These are phyloP conservation scores for Pseudococcus longispinus DNA, from an alignment of 2,888 invertebrate species.

Conservation along the genomic window DNA sequence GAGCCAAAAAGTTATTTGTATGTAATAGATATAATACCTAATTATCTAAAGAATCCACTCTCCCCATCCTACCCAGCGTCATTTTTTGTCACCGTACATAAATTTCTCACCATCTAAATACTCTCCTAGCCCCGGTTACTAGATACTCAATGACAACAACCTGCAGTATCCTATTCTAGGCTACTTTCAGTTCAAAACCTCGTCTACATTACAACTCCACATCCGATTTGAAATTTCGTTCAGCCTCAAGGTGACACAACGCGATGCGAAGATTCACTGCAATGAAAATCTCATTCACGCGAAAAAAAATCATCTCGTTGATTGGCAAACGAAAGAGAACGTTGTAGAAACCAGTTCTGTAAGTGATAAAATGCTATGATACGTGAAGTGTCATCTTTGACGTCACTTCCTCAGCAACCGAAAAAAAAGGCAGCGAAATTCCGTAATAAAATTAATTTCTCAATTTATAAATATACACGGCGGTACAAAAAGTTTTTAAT, in stretches of 20 bases:
- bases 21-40: too few species aligned
- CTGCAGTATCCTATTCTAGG: background rate
- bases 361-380: constrained; percentile 31
- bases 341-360: background rate
- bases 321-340: constrained; percentile 36
- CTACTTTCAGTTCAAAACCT: background rate
- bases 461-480: background rate
- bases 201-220: background rate
- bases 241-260: constrained; percentile 6
- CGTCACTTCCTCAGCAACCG: constrained; percentile 35
- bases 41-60: background rate
- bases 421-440: background rate
- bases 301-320: background rate
- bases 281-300: background rate
- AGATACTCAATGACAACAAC: background rate
- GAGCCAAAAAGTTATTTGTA: too few species aligned
- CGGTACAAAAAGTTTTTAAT: constrained; percentile 21
- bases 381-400: constrained; percentile 17
- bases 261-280: background rate
- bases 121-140: background rate
- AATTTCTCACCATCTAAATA: background rate
- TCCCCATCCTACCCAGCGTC: background rate
- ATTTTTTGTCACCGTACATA: background rate
- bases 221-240: constrained; percentile 26
- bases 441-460: background rate